These are phyloP conservation scores for Xestia rhomboidea DNA, from an alignment of 2,888 invertebrate species.

Conservation along the genomic window DNA sequence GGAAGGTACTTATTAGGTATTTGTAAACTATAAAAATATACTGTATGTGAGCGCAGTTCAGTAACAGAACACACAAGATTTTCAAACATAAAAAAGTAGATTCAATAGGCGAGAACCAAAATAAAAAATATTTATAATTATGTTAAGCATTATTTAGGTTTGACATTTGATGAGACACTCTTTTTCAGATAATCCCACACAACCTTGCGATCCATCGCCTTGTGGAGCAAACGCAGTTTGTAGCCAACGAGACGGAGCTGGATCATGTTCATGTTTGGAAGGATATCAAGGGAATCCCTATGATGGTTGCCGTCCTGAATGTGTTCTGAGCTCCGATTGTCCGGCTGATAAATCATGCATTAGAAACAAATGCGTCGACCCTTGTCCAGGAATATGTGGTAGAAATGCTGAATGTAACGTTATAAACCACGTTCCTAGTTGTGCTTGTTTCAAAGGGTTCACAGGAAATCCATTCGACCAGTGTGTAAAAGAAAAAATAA, in stretches of 20 bases:
- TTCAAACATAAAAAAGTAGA: not conserved
- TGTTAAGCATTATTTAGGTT: not conserved
- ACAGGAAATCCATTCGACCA: slow-evolving; percentile 93
- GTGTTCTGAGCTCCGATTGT: slow-evolving; percentile 96
- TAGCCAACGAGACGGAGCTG: slow-evolving; percentile 94
- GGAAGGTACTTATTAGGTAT: not conserved
- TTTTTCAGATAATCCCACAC: slow-evolving; percentile 90
- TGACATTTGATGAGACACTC: slow-evolving; percentile 23
- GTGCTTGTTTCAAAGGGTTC: slow-evolving; percentile 93
- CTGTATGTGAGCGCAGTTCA: not conserved
- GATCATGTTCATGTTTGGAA: slow-evolving; percentile 94
- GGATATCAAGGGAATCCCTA: slow-evolving; percentile 96
- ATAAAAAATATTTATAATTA: not conserved
- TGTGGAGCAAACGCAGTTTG: slow-evolving; percentile 96
- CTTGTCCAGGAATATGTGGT: slow-evolving; percentile 96
- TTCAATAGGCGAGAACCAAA: not conserved
- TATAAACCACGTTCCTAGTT: slow-evolving; percentile 96
- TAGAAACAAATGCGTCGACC: slow-evolving; percentile 95
- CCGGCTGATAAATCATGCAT: slow-evolving; percentile 95
- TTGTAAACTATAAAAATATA: not conserved
- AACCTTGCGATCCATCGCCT: slow-evolving; percentile 96
- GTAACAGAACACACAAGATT: not conserved
- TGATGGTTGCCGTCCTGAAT: slow-evolving; percentile 96
- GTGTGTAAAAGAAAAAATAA: slow-evolving; percentile 79
- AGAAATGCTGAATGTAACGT: slow-evolving; percentile 95